Percentiles rank a stretch among this genome's conserved stretches.
These are phyloP conservation scores for Tinamus major DNA, from an alignment of 2,797 vertebrate genomes.

Conservation along the genomic window DNA sequence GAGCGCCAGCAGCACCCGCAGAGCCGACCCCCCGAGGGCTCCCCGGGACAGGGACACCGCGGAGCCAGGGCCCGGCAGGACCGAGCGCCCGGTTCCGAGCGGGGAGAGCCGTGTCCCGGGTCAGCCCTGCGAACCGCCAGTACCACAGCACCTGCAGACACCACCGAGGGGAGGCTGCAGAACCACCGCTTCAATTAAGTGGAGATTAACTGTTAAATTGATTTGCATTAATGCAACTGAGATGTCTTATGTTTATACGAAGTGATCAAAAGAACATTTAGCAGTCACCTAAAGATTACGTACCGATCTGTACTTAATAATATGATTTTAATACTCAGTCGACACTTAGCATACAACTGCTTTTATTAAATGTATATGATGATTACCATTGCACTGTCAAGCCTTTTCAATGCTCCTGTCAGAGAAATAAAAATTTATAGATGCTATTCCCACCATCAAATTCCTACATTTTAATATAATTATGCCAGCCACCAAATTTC, in stretches of 20 bases:
- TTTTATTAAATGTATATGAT: not conserved
- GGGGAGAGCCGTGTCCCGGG: too few species aligned
- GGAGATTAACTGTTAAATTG: slow-evolving; percentile 54
- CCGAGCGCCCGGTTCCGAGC: too few species aligned
- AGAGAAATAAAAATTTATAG: slow-evolving; percentile 1
- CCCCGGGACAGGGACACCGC: not conserved
- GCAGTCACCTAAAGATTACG: not conserved
- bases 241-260: not conserved
- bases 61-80: too few species aligned
- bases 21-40: too few species aligned
- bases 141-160: not conserved
- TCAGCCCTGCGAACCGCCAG: not conserved
- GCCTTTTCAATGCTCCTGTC: not conserved
- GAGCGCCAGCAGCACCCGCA: not conserved
- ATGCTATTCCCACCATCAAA: not conserved
- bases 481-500: not conserved
- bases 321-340: slow-evolving; percentile 3
- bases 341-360: slow-evolving; percentile 5
- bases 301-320: slow-evolving; percentile 43
- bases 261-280: slow-evolving; percentile 23
- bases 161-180: not conserved
- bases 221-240: slow-evolving; percentile 26
- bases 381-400: not conserved
- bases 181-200: slow-evolving; percentile 26
- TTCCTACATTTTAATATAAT: not conserved